Evolutionary conservation across 1,140 invertebrate species (phyloP), one percentile per base, ranked within the genome.

Genomic region (Zophobas morio): DNA sequence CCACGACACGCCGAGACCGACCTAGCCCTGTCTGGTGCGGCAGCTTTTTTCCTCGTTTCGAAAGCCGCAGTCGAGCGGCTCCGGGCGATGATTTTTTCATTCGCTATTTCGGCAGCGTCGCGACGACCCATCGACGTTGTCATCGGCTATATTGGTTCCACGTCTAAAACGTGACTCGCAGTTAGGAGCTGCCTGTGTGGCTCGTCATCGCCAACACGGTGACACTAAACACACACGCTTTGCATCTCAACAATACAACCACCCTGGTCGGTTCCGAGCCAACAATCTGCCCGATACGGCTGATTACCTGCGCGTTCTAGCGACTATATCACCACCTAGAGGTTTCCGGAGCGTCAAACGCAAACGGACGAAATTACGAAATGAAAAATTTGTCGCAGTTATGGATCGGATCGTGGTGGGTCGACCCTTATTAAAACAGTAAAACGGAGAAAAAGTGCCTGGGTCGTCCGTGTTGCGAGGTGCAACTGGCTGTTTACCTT

Each of bases 211-310:
- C 49, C 56, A 63, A 70, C 36, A 32, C 47, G 35, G 39, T 74
- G 77, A 78, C 77, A 78, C 72, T 78, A 78, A 78, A 78, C 77
- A 78, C 77, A 73, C 77, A 78, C 77, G 77, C 66, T 78, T 78
- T 78, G 77, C 77, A 78, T 78, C 73, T 75, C 49, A 78, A 78
- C 77, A 78, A 78, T 78, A 71, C 71, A 70, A 74, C 71, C 77
- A 70, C 71, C 72, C 72, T 42, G 49, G 72, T 73, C 60, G 70
- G 76, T 78, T 78, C 76, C 76, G 51, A 78, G 56, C 76, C 51
- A 74, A 74, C 76, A 78, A 78, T 78, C 76, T 74, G 76, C 71
- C 76, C 76, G 76, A 73, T 74, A 78, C 76, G 76, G 76, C 76
- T 74, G 76, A 78, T 78, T 78, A 78, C 76, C 76, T 74, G 20